These are phyloP conservation scores for Flexamia atlantica DNA, from an alignment of 2,888 invertebrate species.

Conservation along the genomic window DNA sequence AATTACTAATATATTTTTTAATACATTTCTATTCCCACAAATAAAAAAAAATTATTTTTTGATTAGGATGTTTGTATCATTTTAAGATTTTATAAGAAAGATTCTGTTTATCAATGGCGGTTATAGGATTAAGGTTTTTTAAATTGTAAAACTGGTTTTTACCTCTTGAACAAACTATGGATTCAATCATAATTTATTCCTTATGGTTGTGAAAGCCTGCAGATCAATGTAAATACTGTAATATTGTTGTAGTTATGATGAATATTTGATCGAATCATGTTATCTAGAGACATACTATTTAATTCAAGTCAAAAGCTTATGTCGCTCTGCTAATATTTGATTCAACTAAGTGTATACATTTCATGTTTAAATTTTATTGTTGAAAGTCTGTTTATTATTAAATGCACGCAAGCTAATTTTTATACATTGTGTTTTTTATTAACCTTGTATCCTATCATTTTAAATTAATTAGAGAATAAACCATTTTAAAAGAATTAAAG, in stretches of 20 bases:
- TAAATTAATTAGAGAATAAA: too few relatives aligned
- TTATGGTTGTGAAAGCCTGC: slow-evolving; percentile 39
- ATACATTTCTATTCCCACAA: slow-evolving; percentile 16
- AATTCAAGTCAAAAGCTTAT: slow-evolving; percentile 25
- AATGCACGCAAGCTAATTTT: slow-evolving; percentile 50
- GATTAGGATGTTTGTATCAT: background rate
- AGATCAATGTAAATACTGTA: slow-evolving; percentile 26
- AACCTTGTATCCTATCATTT: too few relatives aligned
- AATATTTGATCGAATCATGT: slow-evolving; percentile 20
- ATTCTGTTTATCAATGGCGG: background rate
- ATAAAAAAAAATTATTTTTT: slow-evolving; percentile 22
- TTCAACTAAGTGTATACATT: slow-evolving; percentile 45
- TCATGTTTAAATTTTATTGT: slow-evolving; percentile 36
- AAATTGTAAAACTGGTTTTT: background rate
- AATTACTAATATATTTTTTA: slow-evolving; percentile 32
- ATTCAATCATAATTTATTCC: background rate
- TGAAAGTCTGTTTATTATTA: slow-evolving; percentile 42
- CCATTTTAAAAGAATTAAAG: too few relatives aligned
- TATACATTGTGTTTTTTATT: slow-evolving; percentile 5
- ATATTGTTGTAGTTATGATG: slow-evolving; percentile 28
- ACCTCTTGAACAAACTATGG: background rate
- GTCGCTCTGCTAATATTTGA: slow-evolving; percentile 29
- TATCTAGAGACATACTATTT: slow-evolving; percentile 15
- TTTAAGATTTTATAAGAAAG: background rate
- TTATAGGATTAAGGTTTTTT: background rate